Evolutionary conservation across 2,113 vertebrate species (phyloP), one percentile per base, ranked within the genome.

Genomic region (Ictidomys tridecemlineatus): DNA sequence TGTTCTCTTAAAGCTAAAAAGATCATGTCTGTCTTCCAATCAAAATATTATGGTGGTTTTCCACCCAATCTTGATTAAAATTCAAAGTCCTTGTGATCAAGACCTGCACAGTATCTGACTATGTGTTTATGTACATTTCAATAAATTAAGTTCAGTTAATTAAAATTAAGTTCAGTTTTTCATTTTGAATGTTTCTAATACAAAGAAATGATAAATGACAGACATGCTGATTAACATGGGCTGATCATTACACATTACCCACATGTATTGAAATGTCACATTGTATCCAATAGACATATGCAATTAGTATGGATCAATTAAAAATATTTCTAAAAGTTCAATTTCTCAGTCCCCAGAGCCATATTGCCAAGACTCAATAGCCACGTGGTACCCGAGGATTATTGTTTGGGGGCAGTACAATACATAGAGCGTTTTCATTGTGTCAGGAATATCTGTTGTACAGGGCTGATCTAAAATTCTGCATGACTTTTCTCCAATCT

Each of bases 31-130:
- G 77, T 65, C 30, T 24, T 82, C 3, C 91, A 51, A 48, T 69
- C 69, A 74, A 91, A 94, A 77, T 45, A 51, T 70, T 80, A 13
- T 69, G 17, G 1, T 63, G 51, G 42, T 90, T 94, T 88, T 91
- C 42, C 95, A 72, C 76, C 22, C 63, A 61, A 87, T 86, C 93
- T 61, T 69, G 51, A 89, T 87, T 95, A 89, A 85, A 95, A 79
- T 67, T 34, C 4, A 42, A 73, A 89, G 51, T 79, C 45, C 2
- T 86, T 84, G 73, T 32, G 42, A 34, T 37, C 26, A 79, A 90
- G 28, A 78, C n/a, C 51, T 87, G 22, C n/a, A 82, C 1, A 85
- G n/a, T 56, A 82, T 30, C 26, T 95, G 51, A 93, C 30, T 32
- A 82, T 22, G 10, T 91, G n/a, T 26, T 67, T 85, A 61, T 1